Evolutionary conservation across 1,140 invertebrate species (phyloP), one percentile per base, ranked within the genome.

Genomic region (Campoletis sonorensis): DNA sequence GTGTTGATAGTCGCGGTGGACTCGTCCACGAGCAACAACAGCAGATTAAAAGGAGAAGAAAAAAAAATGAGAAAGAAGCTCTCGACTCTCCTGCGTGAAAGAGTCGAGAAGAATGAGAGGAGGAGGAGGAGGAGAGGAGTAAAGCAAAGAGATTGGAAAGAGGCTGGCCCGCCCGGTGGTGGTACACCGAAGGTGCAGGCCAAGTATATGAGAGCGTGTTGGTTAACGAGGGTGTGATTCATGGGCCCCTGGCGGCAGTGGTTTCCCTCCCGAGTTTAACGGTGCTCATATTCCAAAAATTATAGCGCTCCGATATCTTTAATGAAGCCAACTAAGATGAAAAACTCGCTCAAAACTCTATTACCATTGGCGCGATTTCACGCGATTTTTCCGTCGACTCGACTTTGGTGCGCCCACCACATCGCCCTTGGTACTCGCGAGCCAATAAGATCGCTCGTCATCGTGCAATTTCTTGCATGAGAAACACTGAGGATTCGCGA

Each of bases 161-260:
- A 61, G 58, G 76, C 76, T 78, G 76, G 76, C 76, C 58, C 30
- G 30, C 27, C 40, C 33, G 76, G 33, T 78, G 58, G 26, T 33
- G 67, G 51, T 58, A 54, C 54, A 79, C 71, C 71, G 77, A 79
- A 76, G 79, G 73, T 79, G 79, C 67, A 80, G 78, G 70, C 73
- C 54, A 68, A 81, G 49, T 33, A 68, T 81, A 33, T 58, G 82
- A 81, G 80, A 83, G 86, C 75, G 87, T 88, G 83, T 88, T 85
- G 84, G 88, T 90, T 90, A 90, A 90, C 88, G 88, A 90, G 88
- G 88, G 86, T 89, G 88, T 90, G 88, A 90, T 90, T 90, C 89
- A 89, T 89, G 89, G 85, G 83, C 81, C 85, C 83, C 86, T 85
- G 85, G 84, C 87, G 82, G 84, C 86, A 70, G 45, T 61, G 80